These are phyloP conservation scores for Craseonycteris thonglongyai DNA, from an alignment of 2,113 vertebrate species.

Conservation along the genomic window DNA sequence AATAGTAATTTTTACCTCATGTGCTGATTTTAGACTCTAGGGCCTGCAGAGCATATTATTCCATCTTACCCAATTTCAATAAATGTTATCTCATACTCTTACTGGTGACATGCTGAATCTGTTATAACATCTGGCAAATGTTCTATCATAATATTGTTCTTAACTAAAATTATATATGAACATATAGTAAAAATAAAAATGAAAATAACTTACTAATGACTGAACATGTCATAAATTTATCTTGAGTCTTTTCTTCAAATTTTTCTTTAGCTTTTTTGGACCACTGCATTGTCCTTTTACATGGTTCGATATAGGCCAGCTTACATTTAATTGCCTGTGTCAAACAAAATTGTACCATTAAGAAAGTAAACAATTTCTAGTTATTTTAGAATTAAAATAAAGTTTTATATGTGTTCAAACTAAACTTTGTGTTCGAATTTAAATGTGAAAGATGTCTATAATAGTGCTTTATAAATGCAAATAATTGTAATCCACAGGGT, in stretches of 20 bases:
- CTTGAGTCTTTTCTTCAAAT: conserved; percentile 84
- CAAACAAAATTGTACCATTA: conserved; percentile 49
- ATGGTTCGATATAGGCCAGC: conserved; percentile 83
- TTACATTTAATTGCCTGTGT: conserved; percentile 88
- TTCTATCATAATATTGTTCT: background rate
- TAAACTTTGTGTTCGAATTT: conserved; percentile 3
- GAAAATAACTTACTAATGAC: conserved; percentile 81
- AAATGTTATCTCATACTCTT: background rate
- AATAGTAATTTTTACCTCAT: background rate
- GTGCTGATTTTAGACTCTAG: background rate
- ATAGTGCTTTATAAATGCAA: conserved; percentile 16
- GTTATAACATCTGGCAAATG: background rate
- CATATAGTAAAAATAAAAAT: conserved; percentile 1
- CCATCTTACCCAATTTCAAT: background rate
- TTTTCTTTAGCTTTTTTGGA: conserved; percentile 78
- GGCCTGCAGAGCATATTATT: background rate
- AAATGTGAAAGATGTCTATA: background rate
- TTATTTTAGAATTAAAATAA: conserved; percentile 31
- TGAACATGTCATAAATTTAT: conserved; percentile 83
- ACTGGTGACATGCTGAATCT: background rate
- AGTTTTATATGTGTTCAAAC: background rate
- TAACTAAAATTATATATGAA: conserved; percentile 8
- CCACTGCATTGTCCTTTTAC: conserved; percentile 79
- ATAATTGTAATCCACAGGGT: background rate
- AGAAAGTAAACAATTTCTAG: conserved; percentile 1